Evolutionary conservation across 2,113 vertebrate genomes (phyloP).

Genomic region (Anolis carolinensis): DNA sequence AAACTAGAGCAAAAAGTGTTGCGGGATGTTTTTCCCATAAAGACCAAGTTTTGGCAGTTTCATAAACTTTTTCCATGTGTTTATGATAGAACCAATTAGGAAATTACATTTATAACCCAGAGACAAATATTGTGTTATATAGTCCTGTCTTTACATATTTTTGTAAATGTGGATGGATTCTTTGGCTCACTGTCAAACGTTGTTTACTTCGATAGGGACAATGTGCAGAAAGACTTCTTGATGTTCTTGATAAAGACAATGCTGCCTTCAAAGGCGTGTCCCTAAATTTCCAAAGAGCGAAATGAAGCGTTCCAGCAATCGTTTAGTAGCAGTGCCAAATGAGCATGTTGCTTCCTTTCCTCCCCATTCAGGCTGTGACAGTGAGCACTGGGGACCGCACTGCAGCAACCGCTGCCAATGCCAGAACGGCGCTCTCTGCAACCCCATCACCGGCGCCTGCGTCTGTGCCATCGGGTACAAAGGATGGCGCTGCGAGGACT

Average conservation of each 20-base stretch:
- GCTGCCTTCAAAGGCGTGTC: neutral
- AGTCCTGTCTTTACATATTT: neutral
- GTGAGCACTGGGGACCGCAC: slow-evolving; percentile 96
- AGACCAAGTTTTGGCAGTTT: too few species aligned
- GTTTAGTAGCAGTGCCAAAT: neutral
- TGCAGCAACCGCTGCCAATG: slow-evolving; percentile 99
- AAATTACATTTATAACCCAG: too few species aligned
- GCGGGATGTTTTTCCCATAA: too few species aligned
- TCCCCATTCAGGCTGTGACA: slow-evolving; percentile 88
- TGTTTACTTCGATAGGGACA: too few species aligned
- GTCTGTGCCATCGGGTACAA: slow-evolving; percentile 93
- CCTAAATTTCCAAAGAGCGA: fast-evolving
- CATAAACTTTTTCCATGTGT: too few species aligned
- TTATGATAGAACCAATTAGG: too few species aligned
- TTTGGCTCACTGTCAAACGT: neutral
- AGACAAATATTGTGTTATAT: too few species aligned
- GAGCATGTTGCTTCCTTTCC: neutral
- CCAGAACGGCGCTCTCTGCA: slow-evolving; percentile 94
- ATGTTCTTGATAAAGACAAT: neutral
- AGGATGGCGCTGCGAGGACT: slow-evolving; percentile 97
- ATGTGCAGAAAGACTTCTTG: neutral
- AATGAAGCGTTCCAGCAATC: fast-evolving
- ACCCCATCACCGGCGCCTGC: slow-evolving; percentile 98
- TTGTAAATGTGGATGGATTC: neutral
- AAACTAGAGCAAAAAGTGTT: too few species aligned